A percentile compares a stretch with the other conserved stretches of the same genome.
These are phyloP conservation scores for Parus major DNA, from an alignment of 2,113 vertebrate genomes.

Conservation along the genomic window DNA sequence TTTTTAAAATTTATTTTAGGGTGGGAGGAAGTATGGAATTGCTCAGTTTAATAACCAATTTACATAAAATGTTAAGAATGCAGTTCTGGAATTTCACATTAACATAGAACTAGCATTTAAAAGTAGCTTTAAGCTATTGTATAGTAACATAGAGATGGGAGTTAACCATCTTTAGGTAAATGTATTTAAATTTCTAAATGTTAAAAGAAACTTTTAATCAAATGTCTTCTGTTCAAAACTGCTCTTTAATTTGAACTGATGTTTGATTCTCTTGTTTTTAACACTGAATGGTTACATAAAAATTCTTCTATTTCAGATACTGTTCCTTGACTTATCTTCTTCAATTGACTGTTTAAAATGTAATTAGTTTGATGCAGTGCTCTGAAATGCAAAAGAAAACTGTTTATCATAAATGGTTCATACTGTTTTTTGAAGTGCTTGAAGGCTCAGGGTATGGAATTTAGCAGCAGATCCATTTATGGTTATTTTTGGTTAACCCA, in stretches of 20 bases:
- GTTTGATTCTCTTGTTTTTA: slow-evolving; percentile 62
- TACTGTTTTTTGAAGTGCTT: neutral
- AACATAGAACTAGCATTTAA: slow-evolving; percentile 71
- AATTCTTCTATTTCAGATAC: slow-evolving; percentile 60
- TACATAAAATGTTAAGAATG: slow-evolving; percentile 10
- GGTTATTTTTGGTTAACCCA: neutral
- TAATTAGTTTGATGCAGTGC: neutral
- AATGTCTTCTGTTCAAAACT: slow-evolving; percentile 72
- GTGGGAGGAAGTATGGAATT: neutral
- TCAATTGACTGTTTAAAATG: neutral
- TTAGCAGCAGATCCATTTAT: neutral
- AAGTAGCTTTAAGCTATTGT: slow-evolving; percentile 75
- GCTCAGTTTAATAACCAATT: neutral
- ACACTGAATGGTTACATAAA: slow-evolving; percentile 67
- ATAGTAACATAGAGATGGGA: slow-evolving; percentile 70
- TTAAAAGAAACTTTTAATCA: slow-evolving; percentile 75
- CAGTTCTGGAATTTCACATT: slow-evolving; percentile 62
- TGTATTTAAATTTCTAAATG: slow-evolving; percentile 82
- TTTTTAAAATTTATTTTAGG: slow-evolving; percentile 36
- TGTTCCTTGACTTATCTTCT: slow-evolving; percentile 26
- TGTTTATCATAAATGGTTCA: neutral
- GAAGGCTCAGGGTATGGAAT: neutral
- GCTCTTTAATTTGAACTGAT: slow-evolving; percentile 51
- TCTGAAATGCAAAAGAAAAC: neutral
- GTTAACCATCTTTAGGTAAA: slow-evolving; percentile 75